Conservation (phyloP, 92 coral and sea anemone genomes). For the Porites lobata region DNA sequence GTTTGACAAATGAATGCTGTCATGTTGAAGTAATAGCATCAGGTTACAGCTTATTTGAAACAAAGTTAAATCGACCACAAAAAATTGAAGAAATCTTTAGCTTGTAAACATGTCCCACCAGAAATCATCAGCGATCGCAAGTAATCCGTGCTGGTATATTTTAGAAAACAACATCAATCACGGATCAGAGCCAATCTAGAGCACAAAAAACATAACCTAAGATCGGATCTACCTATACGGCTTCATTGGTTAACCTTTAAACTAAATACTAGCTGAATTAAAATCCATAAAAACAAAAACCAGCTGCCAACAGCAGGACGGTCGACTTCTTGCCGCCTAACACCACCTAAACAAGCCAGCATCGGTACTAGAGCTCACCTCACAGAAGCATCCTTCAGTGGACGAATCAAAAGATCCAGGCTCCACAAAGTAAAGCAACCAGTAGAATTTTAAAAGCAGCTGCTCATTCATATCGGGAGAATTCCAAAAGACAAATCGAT, state of each 20-base stretch:
- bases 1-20: too few relatives aligned
- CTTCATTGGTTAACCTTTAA: neutral
- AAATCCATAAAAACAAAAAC: too few relatives aligned
- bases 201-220: neutral
- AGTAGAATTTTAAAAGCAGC: constrained; percentile 33
- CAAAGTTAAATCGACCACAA: too few relatives aligned
- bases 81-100: neutral
- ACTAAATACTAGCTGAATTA: too few relatives aligned
- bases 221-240: neutral
- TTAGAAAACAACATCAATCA: neutral
- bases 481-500: constrained; percentile 18
- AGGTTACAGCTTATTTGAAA: too few relatives aligned
- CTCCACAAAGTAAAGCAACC: constrained; percentile 39
- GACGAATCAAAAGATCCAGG: constrained; percentile 43
- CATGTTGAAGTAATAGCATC: too few relatives aligned
- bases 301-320: neutral
- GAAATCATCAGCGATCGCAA: neutral
- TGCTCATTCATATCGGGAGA: constrained; percentile 51
- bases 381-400: constrained; percentile 70
- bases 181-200: neutral
- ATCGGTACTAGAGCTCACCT: constrained; percentile 26
- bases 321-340: neutral
- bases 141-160: neutral
- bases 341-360: neutral
- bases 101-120: neutral